Evolutionary conservation across 2,113 vertebrate genomes (phyloP).

Genomic region (Oenanthe oenanthe): DNA sequence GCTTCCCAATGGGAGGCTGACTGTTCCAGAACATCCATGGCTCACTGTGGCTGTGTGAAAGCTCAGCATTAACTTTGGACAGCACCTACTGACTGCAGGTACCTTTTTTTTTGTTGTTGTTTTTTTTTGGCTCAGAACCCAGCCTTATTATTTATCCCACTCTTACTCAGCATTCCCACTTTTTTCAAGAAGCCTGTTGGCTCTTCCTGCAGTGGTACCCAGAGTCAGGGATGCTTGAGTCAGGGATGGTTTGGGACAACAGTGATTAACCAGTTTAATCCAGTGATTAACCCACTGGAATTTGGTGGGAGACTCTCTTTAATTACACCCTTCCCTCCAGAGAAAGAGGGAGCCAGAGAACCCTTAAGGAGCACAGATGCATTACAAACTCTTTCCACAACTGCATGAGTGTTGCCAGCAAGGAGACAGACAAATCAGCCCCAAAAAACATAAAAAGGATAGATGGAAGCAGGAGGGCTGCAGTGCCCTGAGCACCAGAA

Average conservation of each 20-base stretch:
- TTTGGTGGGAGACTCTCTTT: not conserved
- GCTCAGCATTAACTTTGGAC: not conserved
- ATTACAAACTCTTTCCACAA: not conserved
- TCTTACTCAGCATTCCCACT: not conserved
- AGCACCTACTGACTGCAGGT: not conserved
- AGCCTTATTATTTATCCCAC: not conserved
- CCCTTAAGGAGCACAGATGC: not conserved
- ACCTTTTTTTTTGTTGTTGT: no score
- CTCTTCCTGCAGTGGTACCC: not conserved
- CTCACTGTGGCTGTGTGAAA: not conserved
- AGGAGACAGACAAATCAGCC: not conserved
- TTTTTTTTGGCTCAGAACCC: not conserved
- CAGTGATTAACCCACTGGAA: not conserved
- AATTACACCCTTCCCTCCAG: not conserved
- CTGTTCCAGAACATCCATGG: not conserved
- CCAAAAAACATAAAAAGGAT: not conserved
- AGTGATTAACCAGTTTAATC: not conserved
- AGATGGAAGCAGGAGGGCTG: not conserved
- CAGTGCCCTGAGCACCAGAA: not conserved
- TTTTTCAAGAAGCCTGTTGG: not conserved
- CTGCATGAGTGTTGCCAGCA: not conserved
- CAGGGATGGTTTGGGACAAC: not conserved
- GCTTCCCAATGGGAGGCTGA: not conserved
- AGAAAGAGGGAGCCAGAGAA: not conserved
- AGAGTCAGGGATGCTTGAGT: not conserved